Evolutionary conservation across 2,888 invertebrate genomes (phyloP), one percentile per base, ranked within the genome.

Genomic region (Torymus auratus): DNA sequence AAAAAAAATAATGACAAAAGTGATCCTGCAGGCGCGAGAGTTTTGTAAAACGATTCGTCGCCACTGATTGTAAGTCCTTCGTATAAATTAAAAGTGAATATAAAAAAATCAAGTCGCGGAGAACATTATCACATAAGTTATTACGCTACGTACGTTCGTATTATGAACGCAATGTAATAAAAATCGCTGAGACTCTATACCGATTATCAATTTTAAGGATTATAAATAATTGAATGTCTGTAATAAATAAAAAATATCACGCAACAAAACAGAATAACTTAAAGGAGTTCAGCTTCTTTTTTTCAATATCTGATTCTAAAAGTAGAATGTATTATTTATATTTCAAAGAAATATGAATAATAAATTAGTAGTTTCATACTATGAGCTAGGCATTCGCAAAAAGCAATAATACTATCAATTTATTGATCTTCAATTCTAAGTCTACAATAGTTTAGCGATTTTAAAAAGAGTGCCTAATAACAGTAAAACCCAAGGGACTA

Each of bases 211-310:
- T 85, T 84, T 84, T 88, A 89, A 88, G 88, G 85, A 90, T 89
- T 89, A 90, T 90, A 86, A 88, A 88, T 88, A 89, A 86, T 87
- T 90, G 86, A 89, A 90, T 90, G 89, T 90, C 89, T 90, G 89
- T 90, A 89, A 90, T 88, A 87, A 90, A 90, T 89, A 90, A 89
- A 89, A 86, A 86, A 85, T 88, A 89, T 87, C 87, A 90, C 87
- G 70, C 74, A 78, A 75, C 67, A 79, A 75, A 79, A 77, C 75
- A 68, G 53, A 79, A 71, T 50, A 75, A 74, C 53, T 76, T 4
- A 2, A 68, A 62, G 81, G 64, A 76, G 74, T 58, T 74, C 55
- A 50, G 67, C 58, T 61, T 64, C 17, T 71, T 67, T 61, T 58
- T 41, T 69, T 71, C 17, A 15, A 2, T 17, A 53, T 28, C 10